Evolutionary conservation across 35 echinoderm and acorn worm species (phyloP).

Genomic region (Stichopus chloronotus): DNA sequence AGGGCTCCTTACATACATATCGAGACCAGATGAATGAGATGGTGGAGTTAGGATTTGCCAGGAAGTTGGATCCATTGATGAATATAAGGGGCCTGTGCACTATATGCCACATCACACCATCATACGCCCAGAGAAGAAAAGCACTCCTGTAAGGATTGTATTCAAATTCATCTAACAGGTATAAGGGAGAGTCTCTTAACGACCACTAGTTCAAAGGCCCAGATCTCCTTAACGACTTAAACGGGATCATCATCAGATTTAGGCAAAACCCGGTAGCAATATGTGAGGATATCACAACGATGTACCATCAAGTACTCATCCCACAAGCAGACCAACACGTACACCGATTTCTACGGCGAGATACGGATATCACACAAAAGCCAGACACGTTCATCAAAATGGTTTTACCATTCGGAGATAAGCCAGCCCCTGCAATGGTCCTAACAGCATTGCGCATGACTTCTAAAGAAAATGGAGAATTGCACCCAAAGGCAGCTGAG

Average conservation of each 20-base stretch:
- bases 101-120: conserved; percentile 55
- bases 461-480: conserved; percentile 27
- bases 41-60: conserved; percentile 47
- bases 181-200: conserved; percentile 48
- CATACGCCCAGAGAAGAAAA: conserved; percentile 59
- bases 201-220: conserved; percentile 58
- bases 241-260: conserved; percentile 59
- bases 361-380: conserved; percentile 3
- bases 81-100: conserved; percentile 42
- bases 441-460: conserved; percentile 65
- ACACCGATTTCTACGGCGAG: conserved; percentile 56
- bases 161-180: conserved; percentile 56
- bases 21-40: conserved; percentile 57
- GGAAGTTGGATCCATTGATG: neutral
- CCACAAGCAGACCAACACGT: conserved; percentile 56
- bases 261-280: conserved; percentile 57
- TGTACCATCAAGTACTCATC: conserved; percentile 70
- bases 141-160: conserved; percentile 71
- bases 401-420: conserved; percentile 56
- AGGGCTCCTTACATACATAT: conserved; percentile 28
- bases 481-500: conserved; percentile 41
- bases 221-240: conserved; percentile 69
- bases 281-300: conserved; percentile 63
- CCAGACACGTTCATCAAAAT: conserved; percentile 51
- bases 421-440: conserved; percentile 56